Evolutionary conservation across 2,888 invertebrate species (phyloP), one percentile per base, ranked within the genome.

Genomic region (Chymomyza amoena): DNA sequence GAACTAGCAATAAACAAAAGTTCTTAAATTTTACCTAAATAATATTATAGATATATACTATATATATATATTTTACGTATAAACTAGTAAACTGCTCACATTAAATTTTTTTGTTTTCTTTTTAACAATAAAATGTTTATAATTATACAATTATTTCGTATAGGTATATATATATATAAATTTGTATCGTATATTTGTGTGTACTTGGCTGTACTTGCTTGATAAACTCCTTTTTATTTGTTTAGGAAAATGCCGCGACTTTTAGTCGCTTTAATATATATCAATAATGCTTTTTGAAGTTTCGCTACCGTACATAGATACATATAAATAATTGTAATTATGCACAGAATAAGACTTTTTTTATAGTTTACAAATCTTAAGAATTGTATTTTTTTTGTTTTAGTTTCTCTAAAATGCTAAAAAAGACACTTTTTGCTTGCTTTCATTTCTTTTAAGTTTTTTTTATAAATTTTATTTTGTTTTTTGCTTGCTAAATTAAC

Each of bases 241-340:
- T 72, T 75, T 88, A 87, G 85, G 87, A 87, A 84, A 84, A 80
- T 88, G 80, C 78, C 73, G 80, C 89, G 87, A 88, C 84, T 88
- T 87, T 74, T 62, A 84, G 84, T 72, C 84, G 83, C 68, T 61
- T 54, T 36, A 4, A 28, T 28, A 9, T 25, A 69, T 51, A 32
- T 56, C 25, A 50, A 28, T 54, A 52, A 2, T 51, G 62, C 61
- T 45, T 60, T 45, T 73, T 59, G 56, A 67, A 60, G 68, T 57
- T 63, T 69, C 77, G 87, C 87, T 65, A 77, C 64, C 78, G 4
- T 52, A 32, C 54, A 68, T 60, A 60, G 25, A 25, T 25, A 25
- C 25, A 68, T 45, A 59, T 10, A 45, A 63, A 57, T 28, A 65
- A 18, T 39, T 65, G 52, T 64, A 20, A 60, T 62, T 36, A 64